These are phyloP conservation scores for Drepana arcuata DNA, from an alignment of 1,140 invertebrate species.

Conservation along the genomic window DNA sequence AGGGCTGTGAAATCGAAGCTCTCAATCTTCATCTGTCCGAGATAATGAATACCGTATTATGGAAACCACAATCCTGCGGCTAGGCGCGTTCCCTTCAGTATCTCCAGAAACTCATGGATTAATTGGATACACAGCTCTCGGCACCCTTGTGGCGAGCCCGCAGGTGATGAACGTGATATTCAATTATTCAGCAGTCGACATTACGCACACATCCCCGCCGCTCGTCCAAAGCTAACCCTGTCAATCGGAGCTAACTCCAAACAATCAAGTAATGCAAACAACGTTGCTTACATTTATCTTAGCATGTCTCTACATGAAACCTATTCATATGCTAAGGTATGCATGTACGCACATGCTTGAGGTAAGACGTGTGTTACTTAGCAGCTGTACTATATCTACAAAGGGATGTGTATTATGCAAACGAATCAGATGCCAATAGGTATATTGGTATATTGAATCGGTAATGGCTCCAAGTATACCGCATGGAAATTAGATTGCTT, in stretches of 20 bases:
- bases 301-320: neutral
- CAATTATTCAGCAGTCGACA: slow-evolving; percentile 35
- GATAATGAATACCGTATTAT: slow-evolving; percentile 25
- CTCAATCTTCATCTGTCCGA: slow-evolving; percentile 16
- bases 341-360: neutral
- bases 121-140: slow-evolving; percentile 38
- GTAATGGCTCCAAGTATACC: slow-evolving; percentile 1
- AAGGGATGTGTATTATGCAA: slow-evolving; percentile 13
- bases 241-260: slow-evolving; percentile 23
- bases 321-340: neutral
- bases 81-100: slow-evolving; percentile 9
- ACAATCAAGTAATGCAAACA: slow-evolving; percentile 37
- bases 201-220: slow-evolving; percentile 12
- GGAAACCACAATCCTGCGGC: slow-evolving; percentile 19
- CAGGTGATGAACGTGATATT: slow-evolving; percentile 35
- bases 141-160: slow-evolving; percentile 27
- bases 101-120: slow-evolving; percentile 22
- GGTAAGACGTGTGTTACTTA: neutral
- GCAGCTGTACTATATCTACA: neutral
- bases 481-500: neutral
- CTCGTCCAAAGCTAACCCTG: slow-evolving; percentile 18
- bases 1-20: slow-evolving; percentile 13
- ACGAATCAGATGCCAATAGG: slow-evolving; percentile 10
- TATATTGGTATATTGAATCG: slow-evolving; percentile 8
- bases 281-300: slow-evolving; percentile 5